Evolutionary conservation across 2,113 vertebrate genomes (phyloP), one percentile per base, ranked within the genome.

Genomic region (Pogona vitticeps): DNA sequence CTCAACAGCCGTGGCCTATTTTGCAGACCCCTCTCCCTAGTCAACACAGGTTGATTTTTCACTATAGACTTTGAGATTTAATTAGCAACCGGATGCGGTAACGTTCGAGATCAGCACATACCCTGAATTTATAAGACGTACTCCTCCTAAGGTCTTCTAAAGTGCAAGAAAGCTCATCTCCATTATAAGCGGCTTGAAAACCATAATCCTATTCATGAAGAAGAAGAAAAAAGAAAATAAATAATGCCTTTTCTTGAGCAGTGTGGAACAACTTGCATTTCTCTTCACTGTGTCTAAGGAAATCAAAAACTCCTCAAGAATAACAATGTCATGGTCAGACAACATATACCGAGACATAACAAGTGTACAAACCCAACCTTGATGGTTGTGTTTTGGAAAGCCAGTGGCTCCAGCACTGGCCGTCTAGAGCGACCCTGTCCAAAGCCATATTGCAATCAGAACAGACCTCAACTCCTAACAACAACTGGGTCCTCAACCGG

Each of bases 151-250:
- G 96, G 68, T 96, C 96, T 90, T 91, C 95, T 95, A 97, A 91
- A 94, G 95, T 97, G 94, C 94, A 97, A 2, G 94, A 94, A 36
- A 96, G 94, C 12, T 97, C 97, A 75, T 97, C 96, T 86, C 97
- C 97, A n/a, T 96, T 97, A 90, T 97, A 96, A 91, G 96, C 96
- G 7, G 95, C 94, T 40, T 97, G 96, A 91, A 97, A 98, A 42
- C 97, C 97, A 77, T 97, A 96, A 76, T 95, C 96, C 97, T 97
- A 88, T 1, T 63, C 84, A 76, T 5, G 23, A 85, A 71, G 89
- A 31, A 73, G 26, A 83, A 83, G n/a, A 83, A 40, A 52, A 88
- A 72, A 88, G 28, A n/a, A 87, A 61, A 38, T n/a, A n/a, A n/a
- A n/a, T n/a, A n/a, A n/a, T 0, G 20, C 5, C 40, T 56, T 73